These are phyloP conservation scores for Setophaga coronata DNA, from an alignment of 2,113 vertebrate genomes.

Conservation along the genomic window DNA sequence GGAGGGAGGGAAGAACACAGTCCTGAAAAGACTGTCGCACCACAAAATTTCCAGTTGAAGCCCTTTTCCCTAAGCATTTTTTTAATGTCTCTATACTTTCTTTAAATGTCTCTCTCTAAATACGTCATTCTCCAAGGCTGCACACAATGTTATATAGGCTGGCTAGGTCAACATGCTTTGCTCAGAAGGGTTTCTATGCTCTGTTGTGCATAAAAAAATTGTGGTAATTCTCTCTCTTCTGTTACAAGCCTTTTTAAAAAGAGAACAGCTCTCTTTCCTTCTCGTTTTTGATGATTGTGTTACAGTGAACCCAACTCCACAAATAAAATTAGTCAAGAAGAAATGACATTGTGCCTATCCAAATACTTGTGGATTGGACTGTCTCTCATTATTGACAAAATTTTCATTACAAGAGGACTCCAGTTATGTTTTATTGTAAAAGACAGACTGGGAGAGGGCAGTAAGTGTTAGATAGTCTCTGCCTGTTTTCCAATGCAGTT, in stretches of 20 bases:
- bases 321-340: conserved; percentile 53
- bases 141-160: background rate
- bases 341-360: conserved; percentile 22
- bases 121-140: background rate
- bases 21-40: background rate
- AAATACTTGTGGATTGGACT: conserved; percentile 53
- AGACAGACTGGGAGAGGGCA: background rate
- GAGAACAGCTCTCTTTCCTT: background rate
- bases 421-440: background rate
- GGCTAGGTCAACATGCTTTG: background rate
- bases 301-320: conserved; percentile 55
- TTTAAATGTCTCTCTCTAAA: background rate
- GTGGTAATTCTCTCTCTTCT: conserved; percentile 42
- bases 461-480: background rate
- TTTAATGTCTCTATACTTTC: background rate
- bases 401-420: conserved; percentile 37
- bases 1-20: background rate
- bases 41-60: background rate
- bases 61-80: background rate
- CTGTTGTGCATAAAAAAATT: background rate
- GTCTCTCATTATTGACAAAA: background rate
- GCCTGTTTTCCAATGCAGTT: background rate
- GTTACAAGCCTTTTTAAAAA: conserved; percentile 33
- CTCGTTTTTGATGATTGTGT: conserved; percentile 24
- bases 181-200: background rate